Base-by-base conservation (phyloP, 2,113 vertebrate genomes). In the Puffinus mauretanicus region DNA sequence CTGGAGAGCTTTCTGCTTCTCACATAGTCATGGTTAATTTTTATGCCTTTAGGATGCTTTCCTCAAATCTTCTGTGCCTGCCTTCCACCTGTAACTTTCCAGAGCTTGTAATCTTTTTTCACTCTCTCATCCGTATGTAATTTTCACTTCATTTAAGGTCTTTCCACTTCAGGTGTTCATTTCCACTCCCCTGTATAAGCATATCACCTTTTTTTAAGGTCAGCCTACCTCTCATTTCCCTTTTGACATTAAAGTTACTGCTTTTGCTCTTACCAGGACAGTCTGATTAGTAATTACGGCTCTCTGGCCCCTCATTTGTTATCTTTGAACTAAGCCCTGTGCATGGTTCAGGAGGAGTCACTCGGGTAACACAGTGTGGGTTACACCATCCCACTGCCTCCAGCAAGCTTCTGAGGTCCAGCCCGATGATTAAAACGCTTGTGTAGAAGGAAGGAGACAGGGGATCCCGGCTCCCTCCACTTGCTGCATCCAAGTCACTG, bases 401-500 rank as follows among this genome's bases (percentile, higher is more conserved):
- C 36, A n/a, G 24, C 55, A 34, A 15, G 12, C 11, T 44, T 22
- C 81, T 17, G 52, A 64, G 52, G 36, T 52, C 64, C 55, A 84
- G 29, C 17, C 14, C 1, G 1, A 21, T 1, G 7, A 49, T 3
- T 57, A 19, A 75, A 93, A 38, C 0, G 4, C 21, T 72, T 9
- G 1, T 16, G 19, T 10, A 34, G 20, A 73, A 36, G n/a, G 16
- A 32, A 60, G 25, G 52, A 82, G 54, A 85, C 1, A 8, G 55
- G n/a, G 44, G 44, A 82, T 76, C 58, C 60, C 16, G 4, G 58
- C 76, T 83, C 42, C 52, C 40, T 65, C 36, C 1, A 2, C 76
- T 62, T 58, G 18, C 84, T 61, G 51, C 49, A 76, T 79, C 75
- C 54, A 82, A 86, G 96, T 94, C 94, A 96, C 58, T 96, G 96